A percentile compares a stretch with the other conserved stretches of the same genome.
Evolutionary conservation across 64 coral and sea anemone genomes (phyloP).

Genomic region (Exaiptasia diaphana): DNA sequence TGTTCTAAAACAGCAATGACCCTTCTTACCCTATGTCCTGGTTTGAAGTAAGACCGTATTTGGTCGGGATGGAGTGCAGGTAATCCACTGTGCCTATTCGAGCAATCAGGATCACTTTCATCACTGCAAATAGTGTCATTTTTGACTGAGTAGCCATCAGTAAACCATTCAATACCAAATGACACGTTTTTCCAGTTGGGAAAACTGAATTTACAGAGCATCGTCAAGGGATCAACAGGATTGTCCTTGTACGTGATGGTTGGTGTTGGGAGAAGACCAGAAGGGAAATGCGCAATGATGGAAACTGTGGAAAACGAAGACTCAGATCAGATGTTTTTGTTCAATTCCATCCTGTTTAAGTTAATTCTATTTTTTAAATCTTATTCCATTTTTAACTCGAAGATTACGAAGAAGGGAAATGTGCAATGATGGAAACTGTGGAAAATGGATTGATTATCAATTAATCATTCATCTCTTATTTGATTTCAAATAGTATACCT

Average conservation of each 20-base stretch:
- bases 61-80: too few relatives aligned
- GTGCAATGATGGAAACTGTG: neutral
- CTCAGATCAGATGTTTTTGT: neutral
- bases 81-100: neutral
- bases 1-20: too few relatives aligned
- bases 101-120: neutral
- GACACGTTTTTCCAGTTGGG: constrained; percentile 50
- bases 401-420: constrained; percentile 34
- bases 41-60: too few relatives aligned
- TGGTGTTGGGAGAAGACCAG: constrained; percentile 8
- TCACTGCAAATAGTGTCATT: neutral
- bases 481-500: too few relatives aligned
- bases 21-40: constrained; percentile 54
- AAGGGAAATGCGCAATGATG: constrained; percentile 15
- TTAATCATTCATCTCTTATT: too few relatives aligned
- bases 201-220: constrained; percentile 15
- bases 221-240: neutral
- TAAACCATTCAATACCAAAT: constrained; percentile 34
- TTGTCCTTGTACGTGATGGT: constrained; percentile 15
- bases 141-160: neutral
- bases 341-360: too few relatives aligned
- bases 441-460: too few relatives aligned
- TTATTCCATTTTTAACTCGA: too few relatives aligned
- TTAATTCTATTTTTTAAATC: too few relatives aligned
- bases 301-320: neutral